phyloP scores from a whole-genome alignment of 2,113 vertebrate genomes.

The Gavialis gangeticus region DNA sequence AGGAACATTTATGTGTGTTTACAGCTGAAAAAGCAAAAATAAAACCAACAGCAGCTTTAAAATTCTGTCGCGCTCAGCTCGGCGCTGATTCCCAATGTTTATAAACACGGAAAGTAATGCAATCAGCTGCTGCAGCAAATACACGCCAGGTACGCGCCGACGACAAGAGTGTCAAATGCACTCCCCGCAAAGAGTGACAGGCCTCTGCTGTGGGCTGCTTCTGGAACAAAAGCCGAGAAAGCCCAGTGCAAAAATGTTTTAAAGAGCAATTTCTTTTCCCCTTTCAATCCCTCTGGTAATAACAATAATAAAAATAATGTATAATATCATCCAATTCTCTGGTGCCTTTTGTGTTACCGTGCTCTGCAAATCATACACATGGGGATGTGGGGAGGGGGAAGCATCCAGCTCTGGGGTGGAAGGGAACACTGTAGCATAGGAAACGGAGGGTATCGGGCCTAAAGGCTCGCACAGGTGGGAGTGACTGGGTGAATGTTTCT shows the following conservation, averaged over 20 bases:
- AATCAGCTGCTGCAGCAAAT: slow-evolving; percentile 81
- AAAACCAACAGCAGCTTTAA: slow-evolving; percentile 34
- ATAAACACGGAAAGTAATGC: slow-evolving; percentile 81
- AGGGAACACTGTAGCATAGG: accelerated
- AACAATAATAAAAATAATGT: background rate
- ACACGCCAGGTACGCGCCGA: slow-evolving; percentile 74
- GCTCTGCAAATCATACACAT: background rate
- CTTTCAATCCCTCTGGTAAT: background rate
- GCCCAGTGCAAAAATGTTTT: background rate
- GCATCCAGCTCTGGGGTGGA: background rate
- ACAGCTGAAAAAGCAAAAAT: slow-evolving; percentile 59
- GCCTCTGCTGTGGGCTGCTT: slow-evolving; percentile 56
- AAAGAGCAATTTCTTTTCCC: background rate
- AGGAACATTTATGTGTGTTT: slow-evolving; percentile 8
- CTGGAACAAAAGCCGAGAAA: slow-evolving; percentile 39
- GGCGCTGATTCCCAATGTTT: slow-evolving; percentile 77
- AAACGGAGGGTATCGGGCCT: background rate
- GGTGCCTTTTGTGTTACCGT: background rate
- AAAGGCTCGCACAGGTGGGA: background rate
- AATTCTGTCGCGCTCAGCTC: slow-evolving; percentile 62
- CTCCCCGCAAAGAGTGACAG: slow-evolving; percentile 44
- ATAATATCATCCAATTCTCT: background rate
- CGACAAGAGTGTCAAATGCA: slow-evolving; percentile 67
- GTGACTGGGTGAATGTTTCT: background rate
- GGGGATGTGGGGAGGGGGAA: background rate